phyloP scores from a whole-genome alignment of 2,888 invertebrate genomes.

The Oligia fasciuncula region DNA sequence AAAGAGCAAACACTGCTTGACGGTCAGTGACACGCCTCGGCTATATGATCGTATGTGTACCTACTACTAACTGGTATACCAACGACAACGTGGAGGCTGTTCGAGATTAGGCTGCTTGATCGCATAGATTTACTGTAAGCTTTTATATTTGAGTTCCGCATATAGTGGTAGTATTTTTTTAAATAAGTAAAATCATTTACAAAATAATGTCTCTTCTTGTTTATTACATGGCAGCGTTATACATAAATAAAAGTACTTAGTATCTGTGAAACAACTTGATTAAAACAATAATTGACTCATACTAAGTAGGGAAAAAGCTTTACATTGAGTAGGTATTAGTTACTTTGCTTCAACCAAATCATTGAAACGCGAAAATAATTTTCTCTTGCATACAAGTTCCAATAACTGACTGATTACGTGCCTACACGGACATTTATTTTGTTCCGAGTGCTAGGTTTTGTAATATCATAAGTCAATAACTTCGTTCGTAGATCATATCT shows the following conservation, averaged over 20 bases:
- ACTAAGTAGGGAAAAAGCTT: conserved; percentile 34
- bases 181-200: neutral
- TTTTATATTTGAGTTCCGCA: conserved; percentile 27
- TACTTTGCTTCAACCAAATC: conserved; percentile 10
- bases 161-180: neutral
- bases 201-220: neutral
- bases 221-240: neutral
- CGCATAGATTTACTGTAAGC: neutral
- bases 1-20: conserved; percentile 44
- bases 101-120: conserved; percentile 1
- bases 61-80: conserved; percentile 8
- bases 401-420: conserved; percentile 17
- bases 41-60: conserved; percentile 28
- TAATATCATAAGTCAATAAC: conserved; percentile 11
- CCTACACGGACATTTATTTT: conserved; percentile 21
- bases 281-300: neutral
- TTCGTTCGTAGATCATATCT: conserved; percentile 10
- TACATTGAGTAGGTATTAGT: neutral
- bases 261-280: conserved; percentile 9
- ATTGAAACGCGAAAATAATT: conserved; percentile 10
- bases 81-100: conserved; percentile 13
- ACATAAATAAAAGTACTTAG: neutral
- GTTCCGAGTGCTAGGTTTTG: conserved; percentile 18
- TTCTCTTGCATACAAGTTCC: conserved; percentile 5
- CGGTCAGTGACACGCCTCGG: conserved; percentile 62